Percentiles rank a stretch among this genome's conserved stretches.
phyloP scores from a whole-genome alignment of 64 coral and sea anemone species.

The Orbicella faveolata region DNA sequence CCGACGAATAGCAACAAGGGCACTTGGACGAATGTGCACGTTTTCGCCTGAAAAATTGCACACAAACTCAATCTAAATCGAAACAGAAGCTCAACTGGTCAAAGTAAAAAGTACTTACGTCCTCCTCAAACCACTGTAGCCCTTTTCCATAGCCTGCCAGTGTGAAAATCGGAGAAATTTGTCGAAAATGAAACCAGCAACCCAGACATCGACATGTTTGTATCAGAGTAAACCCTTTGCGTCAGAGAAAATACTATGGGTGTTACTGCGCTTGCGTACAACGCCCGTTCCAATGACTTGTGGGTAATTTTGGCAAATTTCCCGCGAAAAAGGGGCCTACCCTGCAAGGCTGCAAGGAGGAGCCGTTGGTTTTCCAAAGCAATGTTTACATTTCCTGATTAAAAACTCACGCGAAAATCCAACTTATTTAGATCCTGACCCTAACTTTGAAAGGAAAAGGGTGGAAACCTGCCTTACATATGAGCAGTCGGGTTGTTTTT shows the following conservation, averaged over 20 bases:
- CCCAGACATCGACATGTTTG: slow-evolving; percentile 81
- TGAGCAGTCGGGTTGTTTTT: no score
- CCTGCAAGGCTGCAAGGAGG: background rate
- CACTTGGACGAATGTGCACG: slow-evolving; percentile 76
- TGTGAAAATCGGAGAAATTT: background rate
- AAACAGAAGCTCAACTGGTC: background rate
- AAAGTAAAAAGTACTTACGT: slow-evolving; percentile 16
- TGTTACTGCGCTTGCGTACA: slow-evolving; percentile 46
- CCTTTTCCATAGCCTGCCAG: slow-evolving; percentile 26
- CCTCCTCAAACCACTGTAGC: slow-evolving; percentile 59
- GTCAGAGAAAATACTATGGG: slow-evolving; percentile 71
- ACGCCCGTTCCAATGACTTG: background rate
- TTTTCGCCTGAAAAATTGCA: slow-evolving; percentile 67
- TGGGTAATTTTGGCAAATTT: slow-evolving; percentile 35
- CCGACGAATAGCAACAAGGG: slow-evolving; percentile 68
- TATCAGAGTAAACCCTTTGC: slow-evolving; percentile 88
- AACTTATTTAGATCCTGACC: background rate
- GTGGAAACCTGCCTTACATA: background rate
- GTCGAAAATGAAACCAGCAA: slow-evolving; percentile 56
- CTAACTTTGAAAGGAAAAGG: background rate
- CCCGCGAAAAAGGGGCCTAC: slow-evolving; percentile 53
- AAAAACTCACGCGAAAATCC: background rate
- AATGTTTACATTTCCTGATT: background rate
- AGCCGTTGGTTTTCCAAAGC: background rate
- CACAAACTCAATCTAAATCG: slow-evolving; percentile 11